Evolutionary conservation across 2,888 invertebrate species (phyloP).

Genomic region (Adelognathus sp.): DNA sequence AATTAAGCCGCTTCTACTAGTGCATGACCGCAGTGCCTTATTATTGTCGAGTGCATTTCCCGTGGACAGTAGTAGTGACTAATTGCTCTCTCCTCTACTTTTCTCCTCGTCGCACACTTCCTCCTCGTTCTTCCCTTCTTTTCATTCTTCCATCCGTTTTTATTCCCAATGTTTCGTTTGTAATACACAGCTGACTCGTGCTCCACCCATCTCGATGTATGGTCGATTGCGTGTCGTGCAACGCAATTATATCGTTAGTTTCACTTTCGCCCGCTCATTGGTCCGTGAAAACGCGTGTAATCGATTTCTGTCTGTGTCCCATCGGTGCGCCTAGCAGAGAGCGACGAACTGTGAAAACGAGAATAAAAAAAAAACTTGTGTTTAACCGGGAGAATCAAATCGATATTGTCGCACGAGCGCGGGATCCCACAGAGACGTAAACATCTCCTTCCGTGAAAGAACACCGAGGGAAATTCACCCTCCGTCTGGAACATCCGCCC

Average conservation of each 20-base stretch:
- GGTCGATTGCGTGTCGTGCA: neutral
- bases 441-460: neutral
- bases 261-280: slow-evolving; percentile 39
- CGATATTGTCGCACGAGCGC: slow-evolving; percentile 35
- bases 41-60: slow-evolving; percentile 68
- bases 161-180: neutral
- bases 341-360: slow-evolving; percentile 19
- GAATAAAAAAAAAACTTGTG: slow-evolving; percentile 9
- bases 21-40: slow-evolving; percentile 45
- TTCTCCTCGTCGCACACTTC: slow-evolving; percentile 18
- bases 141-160: slow-evolving; percentile 5
- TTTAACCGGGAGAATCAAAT: slow-evolving; percentile 16
- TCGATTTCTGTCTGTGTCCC: slow-evolving; percentile 5
- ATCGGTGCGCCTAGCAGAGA: neutral
- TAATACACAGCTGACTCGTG: slow-evolving; percentile 7
- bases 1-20: slow-evolving; percentile 53
- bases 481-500: neutral
- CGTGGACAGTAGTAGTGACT: slow-evolving; percentile 63
- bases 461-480: neutral
- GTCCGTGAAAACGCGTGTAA: slow-evolving; percentile 4
- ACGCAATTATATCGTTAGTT: slow-evolving; percentile 14
- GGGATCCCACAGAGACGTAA: slow-evolving; percentile 22
- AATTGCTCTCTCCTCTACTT: slow-evolving; percentile 67
- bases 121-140: neutral
- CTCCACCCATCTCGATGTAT: slow-evolving; percentile 14